Conservation (phyloP, 2,888 invertebrate genomes). For the Endotricha flammealis region DNA sequence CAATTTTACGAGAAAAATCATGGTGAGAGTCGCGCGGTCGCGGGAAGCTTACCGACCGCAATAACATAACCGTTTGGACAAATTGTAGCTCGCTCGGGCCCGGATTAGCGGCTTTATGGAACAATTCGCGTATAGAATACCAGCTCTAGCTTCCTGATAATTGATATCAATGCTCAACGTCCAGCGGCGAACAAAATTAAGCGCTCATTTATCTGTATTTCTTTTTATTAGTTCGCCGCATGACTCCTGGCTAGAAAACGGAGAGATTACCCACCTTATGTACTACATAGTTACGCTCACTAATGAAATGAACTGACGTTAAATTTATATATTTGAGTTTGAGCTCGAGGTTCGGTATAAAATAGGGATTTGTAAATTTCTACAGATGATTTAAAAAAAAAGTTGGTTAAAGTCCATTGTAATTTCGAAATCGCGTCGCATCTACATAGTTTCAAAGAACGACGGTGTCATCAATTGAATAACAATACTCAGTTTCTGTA, state of each 20-base stretch:
- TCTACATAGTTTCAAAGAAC: too few relatives aligned
- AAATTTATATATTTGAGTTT: conserved; percentile 11
- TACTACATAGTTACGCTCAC: conserved; percentile 7
- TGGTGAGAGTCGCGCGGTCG: conserved; percentile 43
- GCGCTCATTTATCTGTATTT: conserved; percentile 50
- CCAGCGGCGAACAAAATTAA: conserved; percentile 55
- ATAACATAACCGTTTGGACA: conserved; percentile 77
- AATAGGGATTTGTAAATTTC: too few relatives aligned
- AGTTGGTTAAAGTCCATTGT: too few relatives aligned
- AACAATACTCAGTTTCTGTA: too few relatives aligned
- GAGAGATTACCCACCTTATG: conserved; percentile 17
- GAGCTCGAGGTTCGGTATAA: neutral
- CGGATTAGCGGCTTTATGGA: conserved; percentile 73
- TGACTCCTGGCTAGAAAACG: conserved; percentile 30
- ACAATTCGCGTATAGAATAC: conserved; percentile 59
- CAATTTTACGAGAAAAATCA: conserved; percentile 62
- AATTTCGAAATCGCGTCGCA: too few relatives aligned
- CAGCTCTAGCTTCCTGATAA: conserved; percentile 58
- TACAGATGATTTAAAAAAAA: too few relatives aligned
- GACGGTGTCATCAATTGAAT: too few relatives aligned
- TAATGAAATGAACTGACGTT: conserved; percentile 25
- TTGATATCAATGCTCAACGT: conserved; percentile 68
- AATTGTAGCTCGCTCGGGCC: conserved; percentile 64
- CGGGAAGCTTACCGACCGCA: conserved; percentile 64
- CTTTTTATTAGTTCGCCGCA: conserved; percentile 46